Evolutionary conservation across 2,113 vertebrate genomes (phyloP), one percentile per base, ranked within the genome.

Genomic region (Spea bombifrons): DNA sequence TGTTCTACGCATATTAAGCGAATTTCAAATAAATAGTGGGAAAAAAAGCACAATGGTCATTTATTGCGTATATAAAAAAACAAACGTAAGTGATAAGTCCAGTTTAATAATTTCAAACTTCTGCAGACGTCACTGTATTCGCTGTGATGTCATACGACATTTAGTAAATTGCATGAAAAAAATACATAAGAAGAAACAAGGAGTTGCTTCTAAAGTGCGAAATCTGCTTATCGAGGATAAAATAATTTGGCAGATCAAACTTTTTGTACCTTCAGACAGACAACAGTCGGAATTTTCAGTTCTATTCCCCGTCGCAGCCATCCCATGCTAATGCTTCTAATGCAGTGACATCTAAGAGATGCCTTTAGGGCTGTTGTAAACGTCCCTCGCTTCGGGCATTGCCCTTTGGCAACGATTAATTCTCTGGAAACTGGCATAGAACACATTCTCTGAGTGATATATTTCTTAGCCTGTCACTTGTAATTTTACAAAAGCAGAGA

Each of bases 251-350:
- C 46, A 71, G 67, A 73, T 80, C 63, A 67, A 80, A 66, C 57
- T 67, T 72, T 66, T 73, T 30, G 5, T 65, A 8, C 44, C 8
- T 67, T 80, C 59, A 46, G 65, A 15, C 64, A 67, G 63, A 46
- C 43, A 80, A 73, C 44, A 73, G 44, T 48, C 44, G 44, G 63
- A 59, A 65, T 73, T 66, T 79, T 73, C 59, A 55, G 70, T 57
- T 43, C n/a, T 30, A 67, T 73, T 73, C 71, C 71, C 52, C 44
- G 49, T 45, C 65, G 71, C 59, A 49, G 57, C 45, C 17, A 49
- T 73, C 77, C 77, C 77, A 73, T 73, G 77, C 45, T 79, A 79
- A 79, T 80, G 53, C 71, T 55, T 66, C 63, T 73, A 73, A 72
- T 73, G 65, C 77, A n/a, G 69, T 57, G 63, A 73, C 71, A 80